Percentiles rank a stretch among this genome's conserved stretches.
phyloP scores from a whole-genome alignment of 2,888 invertebrate genomes.

The Mesochorus sp. region DNA sequence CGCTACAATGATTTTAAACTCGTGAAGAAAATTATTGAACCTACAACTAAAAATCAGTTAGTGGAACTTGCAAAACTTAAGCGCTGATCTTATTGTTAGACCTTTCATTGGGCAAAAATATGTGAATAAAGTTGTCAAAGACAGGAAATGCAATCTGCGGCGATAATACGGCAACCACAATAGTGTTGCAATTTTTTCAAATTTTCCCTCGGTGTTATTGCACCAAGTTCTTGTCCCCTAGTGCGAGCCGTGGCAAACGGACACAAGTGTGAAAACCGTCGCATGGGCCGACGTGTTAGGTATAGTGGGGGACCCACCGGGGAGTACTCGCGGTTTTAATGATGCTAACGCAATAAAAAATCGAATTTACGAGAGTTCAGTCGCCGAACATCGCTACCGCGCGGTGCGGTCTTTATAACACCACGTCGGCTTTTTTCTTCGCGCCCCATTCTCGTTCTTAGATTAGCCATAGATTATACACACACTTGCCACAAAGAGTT shows the following conservation, averaged over 20 bases:
- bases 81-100: no score
- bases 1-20: no score
- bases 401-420: conserved; percentile 14
- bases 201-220: no score
- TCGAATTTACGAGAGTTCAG: conserved; percentile 71
- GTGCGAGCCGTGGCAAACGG: not conserved
- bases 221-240: no score
- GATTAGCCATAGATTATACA: conserved; percentile 40
- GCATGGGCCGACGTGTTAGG: not conserved
- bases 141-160: no score
- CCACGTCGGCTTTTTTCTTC: conserved; percentile 12
- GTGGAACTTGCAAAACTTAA: no score
- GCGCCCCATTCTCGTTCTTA: conserved; percentile 39
- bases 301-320: conserved; percentile 1
- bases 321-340: conserved; percentile 63
- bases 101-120: no score
- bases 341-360: conserved; percentile 72
- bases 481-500: not conserved
- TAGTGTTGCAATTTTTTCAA: no score
- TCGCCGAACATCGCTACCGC: not conserved
- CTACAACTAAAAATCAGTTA: no score
- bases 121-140: no score
- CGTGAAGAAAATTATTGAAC: no score
- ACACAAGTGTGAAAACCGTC: not conserved
- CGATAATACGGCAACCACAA: no score